Evolutionary conservation across 2,113 vertebrate genomes (phyloP), one percentile per base, ranked within the genome.

Genomic region (Spermophilus dauricus): DNA sequence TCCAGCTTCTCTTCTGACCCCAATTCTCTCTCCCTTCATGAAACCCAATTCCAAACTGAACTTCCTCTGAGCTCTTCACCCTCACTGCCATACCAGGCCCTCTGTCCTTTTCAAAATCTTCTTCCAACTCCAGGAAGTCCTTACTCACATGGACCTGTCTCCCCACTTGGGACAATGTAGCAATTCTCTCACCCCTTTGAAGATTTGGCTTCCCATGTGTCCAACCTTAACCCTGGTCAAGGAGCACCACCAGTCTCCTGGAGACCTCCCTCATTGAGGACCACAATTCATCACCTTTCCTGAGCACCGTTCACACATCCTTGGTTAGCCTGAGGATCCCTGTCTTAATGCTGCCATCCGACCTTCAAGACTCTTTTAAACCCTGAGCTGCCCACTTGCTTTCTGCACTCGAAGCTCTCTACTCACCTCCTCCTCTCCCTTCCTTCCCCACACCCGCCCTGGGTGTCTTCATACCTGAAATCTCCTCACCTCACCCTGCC

Each of bases 301-400:
- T 61, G 34, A 78, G 28, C 10, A 14, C 16, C 5, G 24, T 61
- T 24, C 69, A 73, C 8, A 16, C 20, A 58, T 0, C 37, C 67
- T 65, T 22, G 45, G 17, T 72, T 78, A 73, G 37, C 53, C 26
- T 16, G 56, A 81, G 48, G 18, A 86, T 45, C 7, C 58, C 2
- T 0, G 8, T 84, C 16, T 83, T 45, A 42, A 65, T 32, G n/a
- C 11, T 17, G 4, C 8, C 6, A 0, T 20, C 42, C 80, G 56
- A 67, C 26, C 12, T 53, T 48, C 39, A 2, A 84, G 88, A 53
- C 10, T 42, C 81, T 83, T 16, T 67, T 78, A 28, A 6, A 28
- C 51, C 51, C 7, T 69, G 88, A 42, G 34, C 28, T 42, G 42
- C 53, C 73, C 8, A 42, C 67, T 53, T 73, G n/a, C 72, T 94